phyloP scores from a whole-genome alignment of 2,888 invertebrate species.

The Brassicogethes aeneus region DNA sequence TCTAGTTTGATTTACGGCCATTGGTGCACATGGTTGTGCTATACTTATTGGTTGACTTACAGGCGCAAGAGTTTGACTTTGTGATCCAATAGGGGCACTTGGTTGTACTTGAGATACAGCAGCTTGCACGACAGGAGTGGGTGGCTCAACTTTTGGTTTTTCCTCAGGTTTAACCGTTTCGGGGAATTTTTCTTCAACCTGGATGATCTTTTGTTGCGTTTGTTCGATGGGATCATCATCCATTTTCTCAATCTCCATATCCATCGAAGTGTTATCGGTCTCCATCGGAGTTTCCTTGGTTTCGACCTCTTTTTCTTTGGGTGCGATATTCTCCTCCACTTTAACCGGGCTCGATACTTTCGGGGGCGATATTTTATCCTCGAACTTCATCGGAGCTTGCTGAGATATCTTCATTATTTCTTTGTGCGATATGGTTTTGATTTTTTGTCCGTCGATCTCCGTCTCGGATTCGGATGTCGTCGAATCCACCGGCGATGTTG shows the following conservation, averaged over 20 bases:
- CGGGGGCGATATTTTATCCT: conserved; percentile 3
- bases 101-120: too few relatives aligned
- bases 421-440: conserved; percentile 38
- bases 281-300: conserved; percentile 11
- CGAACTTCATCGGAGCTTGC: conserved; percentile 13
- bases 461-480: conserved; percentile 41
- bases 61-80: too few relatives aligned
- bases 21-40: too few relatives aligned
- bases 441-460: conserved; percentile 41
- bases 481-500: conserved; percentile 26
- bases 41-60: too few relatives aligned
- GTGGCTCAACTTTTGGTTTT: neutral
- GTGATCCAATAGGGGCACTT: too few relatives aligned
- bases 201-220: too few relatives aligned
- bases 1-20: too few relatives aligned
- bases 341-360: conserved; percentile 1
- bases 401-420: conserved; percentile 33
- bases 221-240: conserved; percentile 18
- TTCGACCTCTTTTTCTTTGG: conserved; percentile 8
- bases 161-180: neutral
- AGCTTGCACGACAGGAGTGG: conserved; percentile 3
- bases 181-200: neutral
- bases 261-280: conserved; percentile 16
- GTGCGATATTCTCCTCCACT: conserved; percentile 4
- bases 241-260: conserved; percentile 29